Evolutionary conservation across 2,888 invertebrate species (phyloP).

Genomic region (Zhuqinia jingwanae): DNA sequence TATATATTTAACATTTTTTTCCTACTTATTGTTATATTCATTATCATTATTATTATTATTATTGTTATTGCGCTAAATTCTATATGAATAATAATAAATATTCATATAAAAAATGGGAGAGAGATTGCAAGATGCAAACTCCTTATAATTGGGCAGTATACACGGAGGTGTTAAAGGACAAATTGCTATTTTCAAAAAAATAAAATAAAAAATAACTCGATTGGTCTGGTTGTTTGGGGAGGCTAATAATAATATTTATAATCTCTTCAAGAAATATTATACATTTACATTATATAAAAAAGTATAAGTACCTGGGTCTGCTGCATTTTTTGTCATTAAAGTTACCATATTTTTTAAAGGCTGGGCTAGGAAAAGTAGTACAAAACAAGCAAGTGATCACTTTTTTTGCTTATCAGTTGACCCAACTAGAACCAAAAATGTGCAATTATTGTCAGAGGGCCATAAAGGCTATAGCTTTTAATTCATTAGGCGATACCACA

Average conservation of each 20-base stretch:
- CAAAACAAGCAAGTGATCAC: background rate
- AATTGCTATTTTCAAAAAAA: conserved; percentile 39
- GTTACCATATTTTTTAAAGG: no score
- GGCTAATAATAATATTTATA: background rate
- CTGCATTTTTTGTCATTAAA: no score
- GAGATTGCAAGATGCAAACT: conserved; percentile 20
- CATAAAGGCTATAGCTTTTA: conserved; percentile 13
- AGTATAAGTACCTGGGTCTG: no score
- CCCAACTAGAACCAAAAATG: conserved; percentile 15
- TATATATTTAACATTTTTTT: background rate
- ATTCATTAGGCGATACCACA: conserved; percentile 26
- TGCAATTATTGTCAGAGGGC: conserved; percentile 45
- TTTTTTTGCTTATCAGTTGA: conserved; percentile 16
- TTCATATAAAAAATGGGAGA: conserved; percentile 29
- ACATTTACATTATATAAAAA: no score
- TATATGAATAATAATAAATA: conserved; percentile 48
- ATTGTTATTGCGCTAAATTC: background rate
- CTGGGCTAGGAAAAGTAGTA: background rate
- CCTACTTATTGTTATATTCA: background rate
- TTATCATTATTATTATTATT: conserved; percentile 6
- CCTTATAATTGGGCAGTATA: conserved; percentile 22
- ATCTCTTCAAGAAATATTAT: background rate
- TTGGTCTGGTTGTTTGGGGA: conserved; percentile 9
- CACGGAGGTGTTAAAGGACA: conserved; percentile 41
- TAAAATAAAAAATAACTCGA: no score